Percentiles rank a stretch among this genome's conserved stretches.
These are phyloP conservation scores for Scortum barcoo DNA, from an alignment of 2,113 vertebrate species.

Conservation along the genomic window DNA sequence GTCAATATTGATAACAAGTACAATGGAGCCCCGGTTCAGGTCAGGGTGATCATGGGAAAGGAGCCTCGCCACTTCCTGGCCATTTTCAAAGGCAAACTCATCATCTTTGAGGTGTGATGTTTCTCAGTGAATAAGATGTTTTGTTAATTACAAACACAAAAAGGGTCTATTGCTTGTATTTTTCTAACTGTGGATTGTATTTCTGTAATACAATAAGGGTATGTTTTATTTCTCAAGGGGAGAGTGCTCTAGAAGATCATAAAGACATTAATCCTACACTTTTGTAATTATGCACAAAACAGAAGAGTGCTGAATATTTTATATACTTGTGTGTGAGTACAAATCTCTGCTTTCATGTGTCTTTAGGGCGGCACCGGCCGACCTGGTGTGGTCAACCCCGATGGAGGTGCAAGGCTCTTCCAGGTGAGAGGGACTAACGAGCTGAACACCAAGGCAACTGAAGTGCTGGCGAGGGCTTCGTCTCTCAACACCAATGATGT, in stretches of 20 bases:
- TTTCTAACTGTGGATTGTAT: background rate
- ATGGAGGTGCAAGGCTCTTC: constrained; percentile 84
- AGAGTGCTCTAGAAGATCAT: background rate
- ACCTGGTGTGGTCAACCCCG: constrained; percentile 70
- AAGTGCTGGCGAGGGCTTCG: constrained; percentile 87
- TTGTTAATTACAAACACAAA: background rate
- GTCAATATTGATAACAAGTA: constrained; percentile 88
- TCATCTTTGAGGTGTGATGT: constrained; percentile 89
- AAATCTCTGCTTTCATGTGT: background rate
- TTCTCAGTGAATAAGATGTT: background rate
- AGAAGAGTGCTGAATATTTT: background rate
- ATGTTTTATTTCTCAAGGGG: background rate
- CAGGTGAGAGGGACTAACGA: constrained; percentile 89
- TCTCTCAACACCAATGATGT: constrained; percentile 92
- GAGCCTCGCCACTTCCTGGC: constrained; percentile 92
- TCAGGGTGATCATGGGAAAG: constrained; percentile 93
- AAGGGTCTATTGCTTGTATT: background rate
- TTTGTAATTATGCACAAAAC: background rate
- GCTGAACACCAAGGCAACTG: constrained; percentile 90
- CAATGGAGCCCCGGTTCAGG: constrained; percentile 89
- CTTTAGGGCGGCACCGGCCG: constrained; percentile 88
- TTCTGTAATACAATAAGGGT: background rate
- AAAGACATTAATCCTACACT: background rate
- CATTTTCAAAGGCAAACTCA: constrained; percentile 90
- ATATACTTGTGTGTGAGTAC: background rate